These are phyloP conservation scores for Turnix velox DNA, from an alignment of 2,113 vertebrate genomes.

Conservation along the genomic window DNA sequence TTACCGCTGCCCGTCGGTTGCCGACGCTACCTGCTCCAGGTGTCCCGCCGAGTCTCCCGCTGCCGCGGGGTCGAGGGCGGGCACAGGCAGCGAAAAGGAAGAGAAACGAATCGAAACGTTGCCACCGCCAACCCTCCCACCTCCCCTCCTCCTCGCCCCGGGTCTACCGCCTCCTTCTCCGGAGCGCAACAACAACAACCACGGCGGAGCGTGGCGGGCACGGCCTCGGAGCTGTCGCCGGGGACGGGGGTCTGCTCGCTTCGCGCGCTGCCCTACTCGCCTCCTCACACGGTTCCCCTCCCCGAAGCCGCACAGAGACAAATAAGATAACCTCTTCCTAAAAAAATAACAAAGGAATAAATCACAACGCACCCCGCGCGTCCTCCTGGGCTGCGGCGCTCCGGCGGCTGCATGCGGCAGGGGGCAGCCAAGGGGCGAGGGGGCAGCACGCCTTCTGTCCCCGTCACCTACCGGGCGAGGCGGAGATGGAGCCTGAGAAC, in stretches of 20 bases:
- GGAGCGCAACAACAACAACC: slow-evolving; percentile 8
- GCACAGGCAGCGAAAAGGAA: background rate
- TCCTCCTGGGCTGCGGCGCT: background rate
- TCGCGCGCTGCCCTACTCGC: background rate
- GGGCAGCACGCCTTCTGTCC: background rate
- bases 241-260: background rate
- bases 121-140: no score
- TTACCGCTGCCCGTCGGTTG: background rate
- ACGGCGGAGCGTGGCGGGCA: background rate
- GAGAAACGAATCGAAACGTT: background rate
- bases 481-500: background rate
- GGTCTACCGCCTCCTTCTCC: background rate
- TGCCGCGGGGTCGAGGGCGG: background rate
- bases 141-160: background rate
- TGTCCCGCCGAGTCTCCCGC: background rate
- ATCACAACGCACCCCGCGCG: background rate
- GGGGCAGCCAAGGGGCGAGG: background rate
- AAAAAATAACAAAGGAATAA: background rate
- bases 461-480: background rate
- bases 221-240: background rate
- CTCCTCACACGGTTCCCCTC: background rate
- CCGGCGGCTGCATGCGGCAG: background rate
- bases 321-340: background rate
- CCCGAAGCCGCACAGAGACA: background rate
- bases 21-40: slow-evolving; percentile 5